These are phyloP conservation scores for Micropoecilia bifurca DNA, from an alignment of 2,797 vertebrate species.

Conservation along the genomic window DNA sequence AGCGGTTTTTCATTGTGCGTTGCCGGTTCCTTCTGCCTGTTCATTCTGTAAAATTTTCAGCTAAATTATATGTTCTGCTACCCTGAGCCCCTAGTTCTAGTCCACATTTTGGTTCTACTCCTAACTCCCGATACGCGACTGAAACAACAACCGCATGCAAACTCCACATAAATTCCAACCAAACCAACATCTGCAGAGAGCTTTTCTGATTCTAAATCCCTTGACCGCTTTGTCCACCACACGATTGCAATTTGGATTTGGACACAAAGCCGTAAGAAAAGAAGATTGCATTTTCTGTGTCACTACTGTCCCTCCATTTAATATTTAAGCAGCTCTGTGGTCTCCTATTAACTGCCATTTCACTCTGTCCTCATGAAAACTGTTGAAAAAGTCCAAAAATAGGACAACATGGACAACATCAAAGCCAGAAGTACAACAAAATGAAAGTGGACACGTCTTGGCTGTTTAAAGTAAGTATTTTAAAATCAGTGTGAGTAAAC, in stretches of 20 bases:
- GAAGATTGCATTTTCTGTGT: conserved; percentile 69
- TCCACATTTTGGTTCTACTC: background rate
- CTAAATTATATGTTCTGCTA: background rate
- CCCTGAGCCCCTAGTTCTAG: background rate
- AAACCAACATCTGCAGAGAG: conserved; percentile 28
- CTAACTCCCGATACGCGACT: background rate
- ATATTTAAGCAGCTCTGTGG: conserved; percentile 73
- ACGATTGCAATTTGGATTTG: conserved; percentile 68
- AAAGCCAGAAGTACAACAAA: conserved; percentile 20
- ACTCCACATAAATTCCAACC: conserved; percentile 19
- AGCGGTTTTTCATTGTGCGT: background rate
- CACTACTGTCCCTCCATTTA: conserved; percentile 59
- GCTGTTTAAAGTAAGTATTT: conserved; percentile 51
- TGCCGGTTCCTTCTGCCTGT: background rate
- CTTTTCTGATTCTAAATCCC: conserved; percentile 62
- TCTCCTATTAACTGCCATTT: conserved; percentile 36
- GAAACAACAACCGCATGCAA: conserved; percentile 10
- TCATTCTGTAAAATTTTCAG: background rate
- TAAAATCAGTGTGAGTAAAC: conserved; percentile 47
- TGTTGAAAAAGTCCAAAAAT: conserved; percentile 41
- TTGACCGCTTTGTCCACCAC: conserved; percentile 54
- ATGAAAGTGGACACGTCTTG: background rate
- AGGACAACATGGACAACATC: conserved; percentile 25
- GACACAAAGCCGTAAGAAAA: conserved; percentile 67
- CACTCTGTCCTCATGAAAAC: conserved; percentile 33